A percentile compares a stretch with the other conserved stretches of the same genome.
phyloP scores from a whole-genome alignment of 2,113 vertebrate genomes.

The Aptenodytes forsteri region DNA sequence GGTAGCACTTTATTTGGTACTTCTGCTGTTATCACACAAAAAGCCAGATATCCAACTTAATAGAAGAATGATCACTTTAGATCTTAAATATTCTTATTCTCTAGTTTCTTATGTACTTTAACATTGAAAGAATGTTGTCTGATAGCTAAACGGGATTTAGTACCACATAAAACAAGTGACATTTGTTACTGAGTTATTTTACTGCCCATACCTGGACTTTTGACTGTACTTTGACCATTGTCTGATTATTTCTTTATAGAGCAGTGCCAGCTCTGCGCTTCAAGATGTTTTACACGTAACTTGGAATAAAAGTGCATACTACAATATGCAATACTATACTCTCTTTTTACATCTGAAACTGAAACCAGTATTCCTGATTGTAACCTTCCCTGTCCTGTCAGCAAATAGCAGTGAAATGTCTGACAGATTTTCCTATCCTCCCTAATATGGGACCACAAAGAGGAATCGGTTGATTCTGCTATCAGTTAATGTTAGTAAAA shows the following conservation, averaged over 20 bases:
- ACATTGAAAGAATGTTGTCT: background rate
- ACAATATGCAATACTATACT: background rate
- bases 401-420: background rate
- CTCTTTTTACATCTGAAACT: background rate
- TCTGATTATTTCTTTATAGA: background rate
- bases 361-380: background rate
- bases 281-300: background rate
- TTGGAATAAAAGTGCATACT: background rate
- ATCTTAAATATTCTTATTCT: background rate
- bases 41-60: background rate
- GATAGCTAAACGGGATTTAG: background rate
- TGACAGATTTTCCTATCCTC: background rate
- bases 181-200: background rate
- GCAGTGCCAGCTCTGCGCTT: background rate
- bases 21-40: background rate
- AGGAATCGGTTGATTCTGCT: background rate
- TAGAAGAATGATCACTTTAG: background rate
- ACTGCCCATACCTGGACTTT: background rate
- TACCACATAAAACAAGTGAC: fast-evolving
- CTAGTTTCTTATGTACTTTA: background rate
- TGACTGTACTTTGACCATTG: background rate
- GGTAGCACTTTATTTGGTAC: background rate
- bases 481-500: background rate
- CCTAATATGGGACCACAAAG: background rate
- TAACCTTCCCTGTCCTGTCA: background rate